Evolutionary conservation across 2,888 invertebrate species (phyloP).

Genomic region (Lysandra coridon): DNA sequence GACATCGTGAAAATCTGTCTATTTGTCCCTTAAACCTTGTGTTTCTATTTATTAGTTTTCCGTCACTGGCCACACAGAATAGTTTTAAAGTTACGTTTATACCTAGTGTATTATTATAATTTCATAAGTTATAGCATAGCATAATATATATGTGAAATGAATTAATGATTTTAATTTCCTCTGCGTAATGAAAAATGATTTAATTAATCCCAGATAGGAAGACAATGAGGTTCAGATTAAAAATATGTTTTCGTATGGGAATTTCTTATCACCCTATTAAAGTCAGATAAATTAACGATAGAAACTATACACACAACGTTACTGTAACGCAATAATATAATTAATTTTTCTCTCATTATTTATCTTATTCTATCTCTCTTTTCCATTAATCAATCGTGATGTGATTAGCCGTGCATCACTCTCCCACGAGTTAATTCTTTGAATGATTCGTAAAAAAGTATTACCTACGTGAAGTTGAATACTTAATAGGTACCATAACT

Average conservation of each 20-base stretch:
- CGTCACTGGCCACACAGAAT: too few species aligned
- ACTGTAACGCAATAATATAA: background rate
- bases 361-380: constrained; percentile 49
- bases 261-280: constrained; percentile 2
- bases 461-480: constrained; percentile 31
- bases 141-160: background rate
- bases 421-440: constrained; percentile 61
- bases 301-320: background rate
- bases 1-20: too few species aligned
- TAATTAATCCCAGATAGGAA: background rate
- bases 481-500: constrained; percentile 23
- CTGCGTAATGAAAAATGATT: background rate
- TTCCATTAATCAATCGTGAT: constrained; percentile 65
- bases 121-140: background rate
- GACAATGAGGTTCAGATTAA: constrained; percentile 4
- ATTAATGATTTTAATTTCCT: background rate
- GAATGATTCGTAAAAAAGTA: constrained; percentile 50
- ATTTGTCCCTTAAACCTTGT: too few species aligned
- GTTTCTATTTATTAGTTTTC: too few species aligned
- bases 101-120: background rate
- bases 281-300: constrained; percentile 3
- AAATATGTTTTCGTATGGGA: background rate
- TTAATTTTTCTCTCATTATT: constrained; percentile 36
- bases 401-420: constrained; percentile 49
- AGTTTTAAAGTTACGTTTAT: too few species aligned